Evolutionary conservation across 2,797 vertebrate genomes (phyloP).

Genomic region (Tenualosa thibaudeaui): DNA sequence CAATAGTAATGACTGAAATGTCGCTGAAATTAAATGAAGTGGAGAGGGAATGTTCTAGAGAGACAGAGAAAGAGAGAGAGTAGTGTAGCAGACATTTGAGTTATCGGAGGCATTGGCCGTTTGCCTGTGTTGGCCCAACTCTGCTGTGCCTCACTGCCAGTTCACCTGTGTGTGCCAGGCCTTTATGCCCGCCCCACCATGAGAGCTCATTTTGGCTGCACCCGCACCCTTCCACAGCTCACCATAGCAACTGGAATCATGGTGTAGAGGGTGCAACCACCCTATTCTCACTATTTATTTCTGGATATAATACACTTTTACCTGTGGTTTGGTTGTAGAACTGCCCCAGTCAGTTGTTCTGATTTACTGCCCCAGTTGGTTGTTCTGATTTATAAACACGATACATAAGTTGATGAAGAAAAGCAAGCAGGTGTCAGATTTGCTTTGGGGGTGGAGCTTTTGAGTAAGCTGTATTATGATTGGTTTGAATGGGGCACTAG

Average conservation of each 20-base stretch:
- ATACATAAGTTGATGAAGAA: not conserved
- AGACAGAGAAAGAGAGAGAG: constrained; percentile 4
- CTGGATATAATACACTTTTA: not conserved
- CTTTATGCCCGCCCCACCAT: not conserved
- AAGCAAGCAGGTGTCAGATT: not conserved
- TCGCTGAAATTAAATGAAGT: not conserved
- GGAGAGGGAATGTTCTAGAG: not conserved
- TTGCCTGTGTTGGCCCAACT: not conserved
- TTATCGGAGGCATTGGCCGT: not conserved
- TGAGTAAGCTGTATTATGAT: not conserved
- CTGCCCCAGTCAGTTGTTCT: too few species aligned
- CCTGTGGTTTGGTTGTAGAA: not conserved
- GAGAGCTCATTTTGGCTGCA: not conserved
- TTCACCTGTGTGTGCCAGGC: not conserved
- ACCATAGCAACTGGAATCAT: constrained; percentile 18
- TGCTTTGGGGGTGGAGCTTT: not conserved
- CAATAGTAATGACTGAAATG: not conserved
- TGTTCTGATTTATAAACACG: not conserved
- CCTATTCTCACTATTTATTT: not conserved
- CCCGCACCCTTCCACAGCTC: not conserved
- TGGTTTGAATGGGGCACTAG: not conserved
- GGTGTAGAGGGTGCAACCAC: not conserved
- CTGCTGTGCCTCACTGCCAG: not conserved
- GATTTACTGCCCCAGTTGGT: too few species aligned
- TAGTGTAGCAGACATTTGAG: not conserved